Conservation (phyloP, 2,888 invertebrate species). For the Eristalis pertinax region DNA sequence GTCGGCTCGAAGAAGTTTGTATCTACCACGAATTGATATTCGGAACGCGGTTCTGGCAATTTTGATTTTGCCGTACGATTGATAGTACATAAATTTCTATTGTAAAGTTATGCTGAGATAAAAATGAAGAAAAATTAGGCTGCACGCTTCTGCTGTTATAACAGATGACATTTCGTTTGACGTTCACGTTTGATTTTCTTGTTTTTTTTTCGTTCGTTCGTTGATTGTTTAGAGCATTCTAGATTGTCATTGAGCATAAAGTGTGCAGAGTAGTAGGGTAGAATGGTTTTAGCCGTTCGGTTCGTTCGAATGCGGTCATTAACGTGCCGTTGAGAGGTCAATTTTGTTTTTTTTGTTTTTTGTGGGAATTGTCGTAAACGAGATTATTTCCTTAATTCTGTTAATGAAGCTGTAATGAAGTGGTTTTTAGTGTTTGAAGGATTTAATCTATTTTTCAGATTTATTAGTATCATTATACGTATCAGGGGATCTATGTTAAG, state of each 20-base stretch:
- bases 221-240: neutral
- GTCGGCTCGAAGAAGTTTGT: neutral
- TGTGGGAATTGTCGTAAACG: constrained; percentile 41
- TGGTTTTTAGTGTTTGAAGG: constrained; percentile 46
- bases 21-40: constrained; percentile 46
- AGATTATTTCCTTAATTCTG: constrained; percentile 63
- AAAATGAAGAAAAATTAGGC: constrained; percentile 59
- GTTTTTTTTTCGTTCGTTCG: neutral
- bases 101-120: constrained; percentile 50
- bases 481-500: constrained; percentile 29
- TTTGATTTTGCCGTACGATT: constrained; percentile 54
- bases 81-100: constrained; percentile 55
- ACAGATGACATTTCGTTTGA: constrained; percentile 40
- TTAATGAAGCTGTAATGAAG: constrained; percentile 69
- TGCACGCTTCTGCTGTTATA: constrained; percentile 62
- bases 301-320: constrained; percentile 66
- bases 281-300: constrained; percentile 48
- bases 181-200: constrained; percentile 22
- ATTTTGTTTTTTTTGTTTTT: constrained; percentile 6
- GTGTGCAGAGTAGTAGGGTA: neutral
- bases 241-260: neutral
- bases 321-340: constrained; percentile 58
- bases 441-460: constrained; percentile 59
- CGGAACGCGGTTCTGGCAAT: constrained; percentile 43
- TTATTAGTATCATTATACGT: constrained; percentile 45